These are phyloP conservation scores for Rhagoletis pomonella DNA, from an alignment of 1,140 invertebrate genomes.

Conservation along the genomic window DNA sequence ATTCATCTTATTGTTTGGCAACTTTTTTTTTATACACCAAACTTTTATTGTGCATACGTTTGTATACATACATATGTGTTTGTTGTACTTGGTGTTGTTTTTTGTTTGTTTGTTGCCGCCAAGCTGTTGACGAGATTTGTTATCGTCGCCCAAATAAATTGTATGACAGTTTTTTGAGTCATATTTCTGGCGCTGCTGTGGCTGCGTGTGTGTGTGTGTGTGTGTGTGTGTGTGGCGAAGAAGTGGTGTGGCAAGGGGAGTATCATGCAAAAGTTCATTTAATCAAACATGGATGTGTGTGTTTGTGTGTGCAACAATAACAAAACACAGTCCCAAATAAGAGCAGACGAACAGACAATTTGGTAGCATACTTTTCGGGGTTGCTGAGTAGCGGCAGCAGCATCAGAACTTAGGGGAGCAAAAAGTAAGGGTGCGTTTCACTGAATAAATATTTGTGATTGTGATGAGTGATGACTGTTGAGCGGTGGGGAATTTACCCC, in stretches of 20 bases:
- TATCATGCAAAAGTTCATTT: no score
- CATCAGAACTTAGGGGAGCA: neutral
- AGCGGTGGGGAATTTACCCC: no score
- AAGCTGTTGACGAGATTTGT: conserved; percentile 50
- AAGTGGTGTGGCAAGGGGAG: no score
- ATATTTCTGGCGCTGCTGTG: conserved; percentile 38
- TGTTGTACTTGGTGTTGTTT: neutral
- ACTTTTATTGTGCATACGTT: no score
- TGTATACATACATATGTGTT: neutral
- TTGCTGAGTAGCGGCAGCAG: no score
- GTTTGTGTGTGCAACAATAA: neutral
- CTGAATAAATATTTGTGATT: no score
- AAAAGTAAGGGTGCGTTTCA: neutral
- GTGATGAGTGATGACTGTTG: no score
- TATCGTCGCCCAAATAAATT: conserved; percentile 50
- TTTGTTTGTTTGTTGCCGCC: conserved; percentile 2
- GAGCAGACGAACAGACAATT: neutral
- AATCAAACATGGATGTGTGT: neutral
- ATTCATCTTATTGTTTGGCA: neutral
- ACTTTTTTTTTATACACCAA: neutral
- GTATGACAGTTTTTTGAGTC: conserved; percentile 5
- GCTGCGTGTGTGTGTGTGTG: neutral
- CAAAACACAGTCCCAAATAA: neutral
- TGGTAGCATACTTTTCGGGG: conserved; percentile 21
- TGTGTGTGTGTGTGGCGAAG: neutral